These are phyloP conservation scores for Periplaneta americana DNA, from an alignment of 1,140 invertebrate species.

Conservation along the genomic window DNA sequence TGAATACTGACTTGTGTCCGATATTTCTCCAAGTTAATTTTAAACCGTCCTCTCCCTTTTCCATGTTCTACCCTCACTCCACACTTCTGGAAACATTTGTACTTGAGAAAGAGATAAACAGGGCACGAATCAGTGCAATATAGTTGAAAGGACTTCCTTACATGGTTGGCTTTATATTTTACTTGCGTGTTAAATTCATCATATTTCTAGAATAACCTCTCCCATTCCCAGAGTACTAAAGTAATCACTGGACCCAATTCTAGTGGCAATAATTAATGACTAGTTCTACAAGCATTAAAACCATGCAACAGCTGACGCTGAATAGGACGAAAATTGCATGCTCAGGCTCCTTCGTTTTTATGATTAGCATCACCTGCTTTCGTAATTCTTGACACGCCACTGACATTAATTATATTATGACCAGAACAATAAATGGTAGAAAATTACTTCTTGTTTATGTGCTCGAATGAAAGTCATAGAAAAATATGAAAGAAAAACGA, in stretches of 20 bases:
- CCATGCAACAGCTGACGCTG: neutral
- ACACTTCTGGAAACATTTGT: no score
- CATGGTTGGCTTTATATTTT: no score
- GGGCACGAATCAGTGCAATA: no score
- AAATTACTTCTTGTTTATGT: neutral
- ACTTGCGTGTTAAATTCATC: neutral
- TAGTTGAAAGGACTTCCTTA: no score
- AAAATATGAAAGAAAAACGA: neutral
- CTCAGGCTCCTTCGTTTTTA: no score
- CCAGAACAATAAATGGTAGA: neutral
- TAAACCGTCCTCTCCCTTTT: no score
- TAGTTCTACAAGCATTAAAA: neutral
- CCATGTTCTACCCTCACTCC: no score
- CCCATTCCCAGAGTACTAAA: neutral
- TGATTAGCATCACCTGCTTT: neutral
- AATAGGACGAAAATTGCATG: neutral
- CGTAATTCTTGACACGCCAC: neutral
- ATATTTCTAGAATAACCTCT: neutral
- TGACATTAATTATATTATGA: neutral
- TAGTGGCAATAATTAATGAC: neutral
- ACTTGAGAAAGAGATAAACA: no score
- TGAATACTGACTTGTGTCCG: no score
- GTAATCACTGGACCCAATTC: neutral
- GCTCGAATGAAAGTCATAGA: neutral
- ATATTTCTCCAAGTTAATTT: no score